These are phyloP conservation scores for Pelodiscus sinensis DNA, from an alignment of 2,113 vertebrate species.

Conservation along the genomic window DNA sequence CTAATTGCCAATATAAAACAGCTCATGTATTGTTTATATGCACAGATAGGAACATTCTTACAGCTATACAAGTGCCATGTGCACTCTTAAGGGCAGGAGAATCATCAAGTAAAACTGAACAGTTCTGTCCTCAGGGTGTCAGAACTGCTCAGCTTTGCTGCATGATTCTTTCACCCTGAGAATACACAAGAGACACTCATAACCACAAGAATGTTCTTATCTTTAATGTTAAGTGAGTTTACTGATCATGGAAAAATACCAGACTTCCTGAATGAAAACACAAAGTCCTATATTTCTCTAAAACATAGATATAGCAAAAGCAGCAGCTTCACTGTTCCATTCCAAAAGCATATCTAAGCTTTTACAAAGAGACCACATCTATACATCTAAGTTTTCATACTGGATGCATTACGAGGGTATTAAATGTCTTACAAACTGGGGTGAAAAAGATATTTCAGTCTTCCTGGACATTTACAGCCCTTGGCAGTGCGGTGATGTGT, in stretches of 20 bases:
- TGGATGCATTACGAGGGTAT: neutral
- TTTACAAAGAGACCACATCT: neutral
- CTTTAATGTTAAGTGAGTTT: conserved; percentile 57
- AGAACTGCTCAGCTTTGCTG: neutral
- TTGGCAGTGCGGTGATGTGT: neutral
- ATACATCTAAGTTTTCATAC: neutral
- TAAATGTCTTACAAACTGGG: neutral
- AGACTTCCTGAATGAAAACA: conserved; percentile 47
- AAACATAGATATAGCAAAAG: neutral
- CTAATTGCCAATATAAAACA: conserved; percentile 65
- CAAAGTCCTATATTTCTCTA: conserved; percentile 34
- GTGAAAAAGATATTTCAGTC: neutral
- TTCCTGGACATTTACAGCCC: neutral
- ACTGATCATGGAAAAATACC: conserved; percentile 62
- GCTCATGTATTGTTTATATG: conserved; percentile 71
- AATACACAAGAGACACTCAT: conserved; percentile 10
- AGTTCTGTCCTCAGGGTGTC: conserved; percentile 33
- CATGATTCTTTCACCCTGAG: conserved; percentile 13
- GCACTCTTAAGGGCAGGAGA: conserved; percentile 44
- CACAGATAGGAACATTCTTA: conserved; percentile 42
- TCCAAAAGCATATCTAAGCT: accelerated
- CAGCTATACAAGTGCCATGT: neutral
- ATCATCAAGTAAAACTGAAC: conserved; percentile 22
- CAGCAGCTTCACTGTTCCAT: neutral
- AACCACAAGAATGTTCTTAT: conserved; percentile 51